Conservation (phyloP, 2,113 vertebrate species). For the Tamias sibiricus region DNA sequence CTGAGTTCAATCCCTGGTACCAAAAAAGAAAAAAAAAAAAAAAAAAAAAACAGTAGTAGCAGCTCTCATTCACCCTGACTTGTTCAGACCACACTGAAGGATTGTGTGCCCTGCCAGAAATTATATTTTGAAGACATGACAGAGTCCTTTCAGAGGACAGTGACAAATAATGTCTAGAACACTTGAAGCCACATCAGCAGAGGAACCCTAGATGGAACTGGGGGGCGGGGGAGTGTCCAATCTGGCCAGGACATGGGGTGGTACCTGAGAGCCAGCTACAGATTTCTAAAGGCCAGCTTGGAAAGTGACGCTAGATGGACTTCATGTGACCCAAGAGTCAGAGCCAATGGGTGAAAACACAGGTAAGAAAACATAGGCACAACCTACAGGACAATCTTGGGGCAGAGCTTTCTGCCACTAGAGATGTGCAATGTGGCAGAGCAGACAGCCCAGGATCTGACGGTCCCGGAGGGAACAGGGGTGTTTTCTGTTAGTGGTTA, state of each 20-base stretch:
- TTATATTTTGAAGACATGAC: background rate
- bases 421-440: background rate
- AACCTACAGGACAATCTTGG: background rate
- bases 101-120: background rate
- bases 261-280: background rate
- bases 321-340: background rate
- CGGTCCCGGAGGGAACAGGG: background rate
- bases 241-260: background rate
- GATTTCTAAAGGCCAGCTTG: background rate
- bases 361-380: background rate
- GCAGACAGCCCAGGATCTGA: background rate
- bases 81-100: background rate
- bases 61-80: background rate
- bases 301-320: background rate
- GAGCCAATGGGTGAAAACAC: background rate
- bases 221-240: rapidly evolving
- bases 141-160: background rate
- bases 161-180: background rate
- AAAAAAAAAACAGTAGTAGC: background rate
- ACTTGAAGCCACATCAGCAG: background rate
- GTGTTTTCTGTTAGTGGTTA: constrained; percentile 4
- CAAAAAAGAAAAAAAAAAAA: no score
- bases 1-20: no score
- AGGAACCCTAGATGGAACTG: background rate
- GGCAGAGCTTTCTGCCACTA: background rate